Base-by-base conservation (phyloP, 1,140 invertebrate species). In the Leptoteleia sp. region DNA sequence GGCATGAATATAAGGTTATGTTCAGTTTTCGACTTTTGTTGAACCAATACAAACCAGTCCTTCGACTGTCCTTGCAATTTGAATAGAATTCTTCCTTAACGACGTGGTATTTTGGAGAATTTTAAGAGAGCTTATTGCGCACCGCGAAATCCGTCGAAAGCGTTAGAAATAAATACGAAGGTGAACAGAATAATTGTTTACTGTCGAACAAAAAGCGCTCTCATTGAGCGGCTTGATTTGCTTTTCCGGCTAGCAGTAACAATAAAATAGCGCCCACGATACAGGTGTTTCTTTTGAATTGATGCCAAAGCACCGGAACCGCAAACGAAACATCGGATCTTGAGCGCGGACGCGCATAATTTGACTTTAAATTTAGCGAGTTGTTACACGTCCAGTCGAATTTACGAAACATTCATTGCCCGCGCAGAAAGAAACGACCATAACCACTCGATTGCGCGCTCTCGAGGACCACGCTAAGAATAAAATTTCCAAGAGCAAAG, bases 351-450 rank as follows among this genome's bases (percentile, higher is more conserved):
- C 52, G 67, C 59, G 16, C 45, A 25, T 76, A 78, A 83, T 83
- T 84, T 80, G 65, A 80, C 38, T 50, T 82, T 65, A 83, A 84
- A 83, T 83, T 83, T 81, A 76, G 59, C 72, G 76, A 76, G 52
- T 76, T 72, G 57, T 77, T 78, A 16, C 25, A 67, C 54, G 50
- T 71, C 50, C 61, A 54, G 75, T 81, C 29, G 64, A 59, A 80
- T 83, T 79, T 57, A 52, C 37, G 54, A 75, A 79, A 79, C 48
- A 50, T 72, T 43, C 54, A 79, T 65, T 52, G 29, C 17, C 48
- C 45, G 25, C 11, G 6, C 8, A 19, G 33, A 70, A 73, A 55
- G 40, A 73, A 62, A 57, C 64, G 16, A 57, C 47, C 71, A 50
- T 57, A 64, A 25, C 19, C 13, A 64, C 22, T 29, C 64, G 38